Evolutionary conservation across 2,797 vertebrate genomes (phyloP).

Genomic region (Aselliscus stoliczkanus): DNA sequence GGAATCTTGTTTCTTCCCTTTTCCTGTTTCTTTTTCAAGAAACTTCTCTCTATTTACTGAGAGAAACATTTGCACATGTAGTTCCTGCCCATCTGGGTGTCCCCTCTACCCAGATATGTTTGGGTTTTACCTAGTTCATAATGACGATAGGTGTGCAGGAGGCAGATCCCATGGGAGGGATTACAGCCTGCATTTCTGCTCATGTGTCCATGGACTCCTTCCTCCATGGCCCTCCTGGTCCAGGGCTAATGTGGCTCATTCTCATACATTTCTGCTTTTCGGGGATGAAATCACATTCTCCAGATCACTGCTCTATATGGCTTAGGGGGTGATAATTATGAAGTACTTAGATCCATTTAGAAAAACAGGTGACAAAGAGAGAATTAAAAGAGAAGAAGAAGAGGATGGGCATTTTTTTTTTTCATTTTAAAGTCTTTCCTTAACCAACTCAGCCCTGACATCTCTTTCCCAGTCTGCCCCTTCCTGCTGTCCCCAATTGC

Average conservation of each 20-base stretch:
- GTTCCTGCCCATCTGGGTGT: not conserved
- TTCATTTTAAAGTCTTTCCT: not conserved
- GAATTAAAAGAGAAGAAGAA: not conserved
- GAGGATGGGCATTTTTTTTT: not conserved
- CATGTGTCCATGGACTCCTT: not conserved
- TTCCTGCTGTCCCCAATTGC: not conserved
- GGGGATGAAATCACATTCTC: not conserved
- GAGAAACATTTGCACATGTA: not conserved
- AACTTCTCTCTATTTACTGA: not conserved
- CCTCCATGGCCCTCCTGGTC: not conserved
- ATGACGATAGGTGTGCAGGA: not conserved
- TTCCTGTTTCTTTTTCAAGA: not conserved
- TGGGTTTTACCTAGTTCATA: not conserved
- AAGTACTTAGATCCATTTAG: not conserved
- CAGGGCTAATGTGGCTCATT: not conserved
- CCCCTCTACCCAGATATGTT: not conserved
- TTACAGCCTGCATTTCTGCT: not conserved
- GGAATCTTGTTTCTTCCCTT: conserved; percentile 40
- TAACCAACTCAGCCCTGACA: not conserved
- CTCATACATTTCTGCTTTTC: not conserved
- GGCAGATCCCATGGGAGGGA: not conserved
- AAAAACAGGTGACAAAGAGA: not conserved
- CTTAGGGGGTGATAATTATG: not conserved
- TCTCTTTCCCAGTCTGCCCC: not conserved
- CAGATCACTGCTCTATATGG: not conserved